Percentiles rank a stretch among this genome's conserved stretches.
phyloP scores from a whole-genome alignment of 1,140 invertebrate species.

The Drosophila kurseongensis region DNA sequence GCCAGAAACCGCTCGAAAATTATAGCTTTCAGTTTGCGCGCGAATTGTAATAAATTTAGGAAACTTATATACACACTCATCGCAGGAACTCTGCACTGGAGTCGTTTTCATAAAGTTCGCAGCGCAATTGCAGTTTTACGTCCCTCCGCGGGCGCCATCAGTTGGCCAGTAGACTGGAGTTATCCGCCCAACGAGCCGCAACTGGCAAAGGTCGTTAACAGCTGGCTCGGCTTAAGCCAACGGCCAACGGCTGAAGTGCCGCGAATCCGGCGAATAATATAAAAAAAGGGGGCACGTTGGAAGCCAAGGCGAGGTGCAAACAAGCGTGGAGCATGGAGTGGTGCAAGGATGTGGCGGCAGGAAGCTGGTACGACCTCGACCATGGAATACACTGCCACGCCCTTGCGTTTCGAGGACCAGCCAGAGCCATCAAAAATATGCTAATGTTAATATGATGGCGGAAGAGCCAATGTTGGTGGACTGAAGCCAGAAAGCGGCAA shows the following conservation, averaged over 20 bases:
- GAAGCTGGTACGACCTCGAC: constrained; percentile 66
- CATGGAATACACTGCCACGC: constrained; percentile 64
- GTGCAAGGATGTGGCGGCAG: constrained; percentile 35
- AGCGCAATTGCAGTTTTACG: constrained; percentile 60
- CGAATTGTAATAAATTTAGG: constrained; percentile 80
- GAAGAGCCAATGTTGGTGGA: constrained; percentile 5
- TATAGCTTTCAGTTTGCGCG: constrained; percentile 80
- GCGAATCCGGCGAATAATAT: constrained; percentile 37
- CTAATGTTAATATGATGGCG: constrained; percentile 52
- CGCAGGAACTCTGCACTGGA: constrained; percentile 8
- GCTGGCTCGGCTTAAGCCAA: constrained; percentile 69
- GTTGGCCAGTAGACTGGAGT: constrained; percentile 14
- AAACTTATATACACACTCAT: constrained; percentile 73
- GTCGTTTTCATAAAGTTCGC: constrained; percentile 73
- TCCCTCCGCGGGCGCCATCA: constrained; percentile 7
- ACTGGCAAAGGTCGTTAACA: constrained; percentile 78
- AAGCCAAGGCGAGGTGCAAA: constrained; percentile 62
- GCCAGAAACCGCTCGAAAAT: constrained; percentile 78
- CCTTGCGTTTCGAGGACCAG: constrained; percentile 5
- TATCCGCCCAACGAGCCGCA: constrained; percentile 57
- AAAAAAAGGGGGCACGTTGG: constrained; percentile 1
- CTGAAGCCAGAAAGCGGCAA: background rate
- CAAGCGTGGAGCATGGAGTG: constrained; percentile 53
- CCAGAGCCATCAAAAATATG: constrained; percentile 47
- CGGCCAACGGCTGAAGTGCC: constrained; percentile 33